These are phyloP conservation scores for Plemyria rubiginata DNA, from an alignment of 2,888 invertebrate genomes.

Conservation along the genomic window DNA sequence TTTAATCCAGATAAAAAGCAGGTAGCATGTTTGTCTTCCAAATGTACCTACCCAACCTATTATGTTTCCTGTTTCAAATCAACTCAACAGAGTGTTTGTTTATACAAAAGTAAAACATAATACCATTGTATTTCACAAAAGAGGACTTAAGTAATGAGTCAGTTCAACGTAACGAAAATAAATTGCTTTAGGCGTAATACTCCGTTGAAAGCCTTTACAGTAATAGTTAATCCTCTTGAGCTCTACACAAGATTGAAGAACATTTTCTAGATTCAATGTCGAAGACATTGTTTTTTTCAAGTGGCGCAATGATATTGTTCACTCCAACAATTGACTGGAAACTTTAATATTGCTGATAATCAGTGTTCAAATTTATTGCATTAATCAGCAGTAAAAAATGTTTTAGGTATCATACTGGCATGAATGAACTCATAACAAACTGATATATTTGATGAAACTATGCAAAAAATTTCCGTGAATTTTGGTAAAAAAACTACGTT, in stretches of 20 bases:
- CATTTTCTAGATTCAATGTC: slow-evolving; percentile 28
- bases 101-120: slow-evolving; percentile 35
- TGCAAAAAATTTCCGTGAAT: too few species aligned
- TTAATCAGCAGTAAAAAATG: too few species aligned
- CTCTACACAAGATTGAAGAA: slow-evolving; percentile 40
- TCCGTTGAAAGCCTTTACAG: slow-evolving; percentile 51
- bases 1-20: neutral
- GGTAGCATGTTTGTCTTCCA: too few species aligned
- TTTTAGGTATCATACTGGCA: too few species aligned
- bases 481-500: too few species aligned
- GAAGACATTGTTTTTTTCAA: slow-evolving; percentile 19
- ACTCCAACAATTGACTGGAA: too few species aligned
- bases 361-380: too few species aligned
- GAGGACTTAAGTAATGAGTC: slow-evolving; percentile 50
- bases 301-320: too few species aligned
- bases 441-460: too few species aligned
- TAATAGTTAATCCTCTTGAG: slow-evolving; percentile 52
- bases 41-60: too few species aligned
- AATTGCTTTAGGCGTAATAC: slow-evolving; percentile 53
- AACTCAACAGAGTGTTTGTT: slow-evolving; percentile 32
- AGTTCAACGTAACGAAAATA: slow-evolving; percentile 53
- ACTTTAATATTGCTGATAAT: too few species aligned
- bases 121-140: slow-evolving; percentile 40
- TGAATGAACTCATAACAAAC: too few species aligned
- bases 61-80: slow-evolving; percentile 7